Evolutionary conservation across 2,888 invertebrate species (phyloP).

Genomic region (Mesorhabditis belari): DNA sequence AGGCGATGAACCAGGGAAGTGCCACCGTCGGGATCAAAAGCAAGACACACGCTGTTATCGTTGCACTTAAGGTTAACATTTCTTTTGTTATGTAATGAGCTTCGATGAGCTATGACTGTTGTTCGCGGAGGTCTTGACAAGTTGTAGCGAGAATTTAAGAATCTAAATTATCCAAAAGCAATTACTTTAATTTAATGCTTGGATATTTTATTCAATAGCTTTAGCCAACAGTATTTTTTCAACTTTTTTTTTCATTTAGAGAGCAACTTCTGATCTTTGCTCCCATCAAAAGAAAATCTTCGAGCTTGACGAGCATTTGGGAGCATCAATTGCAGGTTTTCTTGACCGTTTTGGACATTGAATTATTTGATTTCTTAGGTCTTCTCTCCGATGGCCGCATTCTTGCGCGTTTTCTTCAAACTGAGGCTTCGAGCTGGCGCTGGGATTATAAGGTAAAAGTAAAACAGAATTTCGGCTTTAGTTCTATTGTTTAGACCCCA

Average conservation of each 20-base stretch:
- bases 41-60: constrained; percentile 81
- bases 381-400: constrained; percentile 94
- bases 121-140: no score
- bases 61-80: constrained; percentile 73
- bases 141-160: no score
- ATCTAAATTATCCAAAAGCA: no score
- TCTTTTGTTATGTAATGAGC: neutral
- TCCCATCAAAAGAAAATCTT: constrained; percentile 96
- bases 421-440: constrained; percentile 86
- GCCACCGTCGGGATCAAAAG: constrained; percentile 93
- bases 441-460: constrained; percentile 72
- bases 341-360: neutral
- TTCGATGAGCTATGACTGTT: no score
- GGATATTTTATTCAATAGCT: no score
- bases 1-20: constrained; percentile 94
- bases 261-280: constrained; percentile 90
- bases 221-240: no score
- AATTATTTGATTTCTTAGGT: constrained; percentile 58
- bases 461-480: neutral
- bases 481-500: neutral
- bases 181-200: no score
- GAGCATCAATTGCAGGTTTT: constrained; percentile 76
- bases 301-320: constrained; percentile 89
- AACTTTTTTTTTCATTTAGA: no score
- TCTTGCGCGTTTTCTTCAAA: constrained; percentile 81